Evolutionary conservation across 2,797 vertebrate species (phyloP), one percentile per base, ranked within the genome.

Genomic region (Podargus strigoides): DNA sequence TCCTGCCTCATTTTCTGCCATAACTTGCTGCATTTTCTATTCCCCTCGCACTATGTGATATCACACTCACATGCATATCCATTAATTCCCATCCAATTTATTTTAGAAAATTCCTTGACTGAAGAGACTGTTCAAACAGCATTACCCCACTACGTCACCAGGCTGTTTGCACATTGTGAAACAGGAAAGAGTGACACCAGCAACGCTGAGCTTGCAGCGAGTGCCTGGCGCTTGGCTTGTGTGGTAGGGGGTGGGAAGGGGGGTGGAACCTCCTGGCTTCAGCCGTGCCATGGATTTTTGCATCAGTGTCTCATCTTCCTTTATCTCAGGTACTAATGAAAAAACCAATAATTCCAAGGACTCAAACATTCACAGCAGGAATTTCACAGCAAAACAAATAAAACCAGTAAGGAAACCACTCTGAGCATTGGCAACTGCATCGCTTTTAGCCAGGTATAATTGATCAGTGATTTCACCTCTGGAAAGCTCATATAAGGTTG

Each of bases 101-200:
- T 69, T 88, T 85, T 37, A 50, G 80, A 92, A 83, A 84, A 81
- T 67, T 73, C 85, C 87, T 94, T 95, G 88, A 81, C 42, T 66
- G 79, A 14, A 75, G 81, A 69, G 74, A 1, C 60, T 91, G 70
- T 72, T 93, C 91, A 94, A 95, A 88, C 60, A 94, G 53, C 5
- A 0, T 5, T 21, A 12, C 60, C 53, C 37, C 0, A 1, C 86
- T 28, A 30, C 7, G 34, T 80, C 86, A 93, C 50, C 0, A 0
- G 60, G 89, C 89, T 97, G 85, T 96, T 97, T 95, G 93, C 93
- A 78, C 93, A 95, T 78, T 90, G 94, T 50, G 0, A 84, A 85
- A 83, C 27, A 17, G 87, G 64, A 53, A 82, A 24, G 72, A 12
- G 82, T 41, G 83, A 89, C 72, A 90, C 4, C 59, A 46, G 93